A percentile compares a stretch with the other conserved stretches of the same genome.
phyloP scores from a whole-genome alignment of 2,888 invertebrate species.

The Latrodectus elegans region DNA sequence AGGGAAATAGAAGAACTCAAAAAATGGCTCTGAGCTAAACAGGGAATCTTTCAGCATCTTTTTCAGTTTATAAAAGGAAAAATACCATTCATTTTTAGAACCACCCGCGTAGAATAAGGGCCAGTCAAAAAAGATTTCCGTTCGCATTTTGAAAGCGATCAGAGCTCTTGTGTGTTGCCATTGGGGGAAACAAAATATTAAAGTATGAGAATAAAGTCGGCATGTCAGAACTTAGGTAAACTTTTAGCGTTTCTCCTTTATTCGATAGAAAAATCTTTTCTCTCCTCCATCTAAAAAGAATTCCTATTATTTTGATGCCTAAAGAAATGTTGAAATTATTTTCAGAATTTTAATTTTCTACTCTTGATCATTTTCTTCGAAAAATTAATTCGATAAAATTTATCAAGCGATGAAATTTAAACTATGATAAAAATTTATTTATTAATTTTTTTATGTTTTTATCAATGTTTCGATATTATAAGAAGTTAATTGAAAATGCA shows the following conservation, averaged over 20 bases:
- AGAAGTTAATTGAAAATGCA: too few relatives aligned
- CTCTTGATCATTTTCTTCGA: too few relatives aligned
- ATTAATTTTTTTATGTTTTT: too few relatives aligned
- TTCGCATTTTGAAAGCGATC: not conserved
- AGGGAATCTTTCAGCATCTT: not conserved
- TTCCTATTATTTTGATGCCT: too few relatives aligned
- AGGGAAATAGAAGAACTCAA: not conserved
- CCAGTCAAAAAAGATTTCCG: not conserved
- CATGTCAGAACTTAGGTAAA: not conserved
- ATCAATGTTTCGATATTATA: too few relatives aligned
- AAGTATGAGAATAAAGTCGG: not conserved
- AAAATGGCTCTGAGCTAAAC: not conserved
- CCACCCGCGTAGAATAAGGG: not conserved
- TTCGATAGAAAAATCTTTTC: not conserved
- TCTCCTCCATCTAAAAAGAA: not conserved
- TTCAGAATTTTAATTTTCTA: too few relatives aligned
- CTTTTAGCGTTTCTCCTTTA: not conserved
- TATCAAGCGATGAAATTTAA: too few relatives aligned
- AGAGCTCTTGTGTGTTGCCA: not conserved
- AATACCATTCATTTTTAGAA: not conserved
- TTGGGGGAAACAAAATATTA: not conserved
- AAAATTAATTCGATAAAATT: too few relatives aligned
- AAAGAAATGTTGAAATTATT: too few relatives aligned
- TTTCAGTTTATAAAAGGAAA: not conserved
- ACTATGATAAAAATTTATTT: too few relatives aligned